Evolutionary conservation across 1,140 invertebrate genomes (phyloP).

Genomic region (Tetraneura akinire): DNA sequence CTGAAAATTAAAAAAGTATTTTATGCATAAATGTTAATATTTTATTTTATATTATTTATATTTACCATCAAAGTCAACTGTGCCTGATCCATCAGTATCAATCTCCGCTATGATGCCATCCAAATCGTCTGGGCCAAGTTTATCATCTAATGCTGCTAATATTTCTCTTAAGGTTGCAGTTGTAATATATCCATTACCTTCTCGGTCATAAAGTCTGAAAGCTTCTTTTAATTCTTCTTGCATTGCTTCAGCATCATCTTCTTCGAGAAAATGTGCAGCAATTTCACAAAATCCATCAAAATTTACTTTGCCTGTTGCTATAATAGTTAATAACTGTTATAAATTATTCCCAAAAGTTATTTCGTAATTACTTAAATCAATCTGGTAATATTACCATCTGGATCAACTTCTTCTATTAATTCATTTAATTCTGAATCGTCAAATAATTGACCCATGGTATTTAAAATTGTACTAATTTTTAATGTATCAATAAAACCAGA

Average conservation of each 20-base stretch:
- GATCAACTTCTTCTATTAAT: conserved; percentile 82
- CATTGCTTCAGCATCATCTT: conserved; percentile 90
- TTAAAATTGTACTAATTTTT: conserved; percentile 88
- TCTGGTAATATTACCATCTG: conserved; percentile 70
- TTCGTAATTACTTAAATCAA: background rate
- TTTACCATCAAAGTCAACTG: conserved; percentile 82
- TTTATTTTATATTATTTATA: background rate
- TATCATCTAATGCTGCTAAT: conserved; percentile 85
- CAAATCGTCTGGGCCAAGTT: conserved; percentile 77
- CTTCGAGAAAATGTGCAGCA: conserved; percentile 84
- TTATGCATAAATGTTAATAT: background rate
- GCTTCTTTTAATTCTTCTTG: conserved; percentile 93
- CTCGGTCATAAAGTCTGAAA: conserved; percentile 73
- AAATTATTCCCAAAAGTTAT: background rate
- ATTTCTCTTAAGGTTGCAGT: conserved; percentile 89
- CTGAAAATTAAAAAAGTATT: conserved; percentile 53
- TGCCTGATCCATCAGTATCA: conserved; percentile 90
- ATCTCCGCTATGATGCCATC: conserved; percentile 93
- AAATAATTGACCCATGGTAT: conserved; percentile 90
- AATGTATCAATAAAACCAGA: conserved; percentile 85
- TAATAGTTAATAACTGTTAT: conserved; percentile 35
- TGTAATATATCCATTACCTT: conserved; percentile 87
- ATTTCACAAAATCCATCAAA: conserved; percentile 92
- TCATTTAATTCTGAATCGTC: conserved; percentile 82
- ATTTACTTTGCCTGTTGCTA: conserved; percentile 82